phyloP scores from a whole-genome alignment of 2,113 vertebrate genomes.

The Nipponia nippon region DNA sequence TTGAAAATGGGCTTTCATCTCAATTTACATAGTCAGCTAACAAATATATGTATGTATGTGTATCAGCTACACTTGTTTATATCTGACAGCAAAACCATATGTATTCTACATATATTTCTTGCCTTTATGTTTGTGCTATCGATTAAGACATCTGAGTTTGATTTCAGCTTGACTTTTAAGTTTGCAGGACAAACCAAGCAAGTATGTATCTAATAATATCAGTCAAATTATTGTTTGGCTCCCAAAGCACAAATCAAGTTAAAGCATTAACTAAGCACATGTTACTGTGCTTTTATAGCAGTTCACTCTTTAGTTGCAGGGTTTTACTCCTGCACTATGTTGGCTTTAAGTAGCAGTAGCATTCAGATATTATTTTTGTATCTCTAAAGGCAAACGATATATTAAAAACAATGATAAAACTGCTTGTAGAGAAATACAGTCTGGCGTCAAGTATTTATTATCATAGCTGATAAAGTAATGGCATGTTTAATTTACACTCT shows the following conservation, averaged over 20 bases:
- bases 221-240: conserved; percentile 56
- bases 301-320: not conserved
- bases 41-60: conserved; percentile 38
- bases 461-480: conserved; percentile 36
- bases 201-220: conserved; percentile 70
- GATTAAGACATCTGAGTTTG: conserved; percentile 77
- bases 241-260: conserved; percentile 54
- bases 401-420: conserved; percentile 13
- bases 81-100: conserved; percentile 69
- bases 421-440: conserved; percentile 15
- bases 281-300: conserved; percentile 22
- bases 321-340: not conserved
- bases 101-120: conserved; percentile 64
- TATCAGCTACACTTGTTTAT: conserved; percentile 65
- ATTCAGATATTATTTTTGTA: conserved; percentile 4
- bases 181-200: conserved; percentile 57
- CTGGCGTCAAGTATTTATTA: conserved; percentile 34
- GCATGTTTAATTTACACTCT: conserved; percentile 44
- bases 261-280: conserved; percentile 42
- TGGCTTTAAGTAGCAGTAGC: not conserved
- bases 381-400: not conserved
- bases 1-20: conserved; percentile 69
- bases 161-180: conserved; percentile 76
- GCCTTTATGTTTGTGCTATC: conserved; percentile 69
- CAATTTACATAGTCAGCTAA: conserved; percentile 62